Percentiles rank a stretch among this genome's conserved stretches.
Conservation (phyloP, 2,113 vertebrate genomes). For the Psilopogon haemacephalus region DNA sequence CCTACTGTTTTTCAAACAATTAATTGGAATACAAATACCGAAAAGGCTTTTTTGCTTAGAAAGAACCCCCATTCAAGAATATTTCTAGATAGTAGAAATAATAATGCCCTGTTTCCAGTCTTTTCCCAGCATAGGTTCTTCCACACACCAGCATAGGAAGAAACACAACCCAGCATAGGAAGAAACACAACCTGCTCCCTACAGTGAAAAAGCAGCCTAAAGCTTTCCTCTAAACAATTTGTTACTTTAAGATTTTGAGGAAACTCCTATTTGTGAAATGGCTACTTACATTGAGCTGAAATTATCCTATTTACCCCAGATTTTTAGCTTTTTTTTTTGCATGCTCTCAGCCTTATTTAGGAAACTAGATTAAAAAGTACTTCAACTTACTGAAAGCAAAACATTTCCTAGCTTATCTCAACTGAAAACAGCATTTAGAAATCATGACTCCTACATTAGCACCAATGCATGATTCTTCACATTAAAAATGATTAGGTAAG, state of each 20-base stretch:
- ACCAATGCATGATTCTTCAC: background rate
- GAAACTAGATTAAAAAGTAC: background rate
- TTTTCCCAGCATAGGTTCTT: background rate
- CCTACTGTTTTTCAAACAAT: background rate
- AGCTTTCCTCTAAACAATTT: background rate
- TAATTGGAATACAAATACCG: background rate
- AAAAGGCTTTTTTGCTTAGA: background rate
- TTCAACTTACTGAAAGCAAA: background rate
- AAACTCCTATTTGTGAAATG: background rate
- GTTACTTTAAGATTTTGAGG: background rate
- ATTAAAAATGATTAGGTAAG: background rate
- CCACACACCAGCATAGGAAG: too few species aligned
- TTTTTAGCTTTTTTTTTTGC: background rate
- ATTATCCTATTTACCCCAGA: background rate
- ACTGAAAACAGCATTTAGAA: background rate
- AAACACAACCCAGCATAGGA: background rate
- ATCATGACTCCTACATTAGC: background rate
- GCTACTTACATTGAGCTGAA: background rate
- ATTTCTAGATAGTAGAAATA: background rate
- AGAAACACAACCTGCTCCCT: background rate
- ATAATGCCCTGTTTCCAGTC: background rate
- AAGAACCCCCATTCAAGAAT: background rate
- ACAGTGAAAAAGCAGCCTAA: background rate
- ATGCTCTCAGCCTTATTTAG: background rate
- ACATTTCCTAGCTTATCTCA: background rate